Evolutionary conservation across 2,888 invertebrate species (phyloP).

Genomic region (Dyspetes luteomarginatus): DNA sequence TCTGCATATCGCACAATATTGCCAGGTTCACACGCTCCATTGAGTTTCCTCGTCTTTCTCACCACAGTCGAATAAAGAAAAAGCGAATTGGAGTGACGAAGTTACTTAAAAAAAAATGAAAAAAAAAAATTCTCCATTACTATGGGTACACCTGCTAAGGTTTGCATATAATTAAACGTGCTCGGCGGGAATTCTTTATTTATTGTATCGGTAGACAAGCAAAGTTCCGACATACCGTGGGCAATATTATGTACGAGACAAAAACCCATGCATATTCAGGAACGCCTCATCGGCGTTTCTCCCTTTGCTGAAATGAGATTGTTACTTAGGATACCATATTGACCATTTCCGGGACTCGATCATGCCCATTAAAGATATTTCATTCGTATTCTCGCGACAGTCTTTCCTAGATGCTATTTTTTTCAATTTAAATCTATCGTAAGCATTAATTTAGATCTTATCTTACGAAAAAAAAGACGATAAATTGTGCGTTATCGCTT

Average conservation of each 20-base stretch:
- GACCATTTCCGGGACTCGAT: constrained; percentile 41
- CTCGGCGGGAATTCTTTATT: constrained; percentile 48
- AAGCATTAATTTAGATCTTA: neutral
- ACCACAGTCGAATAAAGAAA: constrained; percentile 12
- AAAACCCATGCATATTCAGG: constrained; percentile 39
- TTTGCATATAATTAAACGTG: constrained; percentile 62
- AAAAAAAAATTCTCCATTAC: constrained; percentile 42
- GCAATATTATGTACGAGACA: constrained; percentile 39
- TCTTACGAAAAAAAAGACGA: too few species aligned
- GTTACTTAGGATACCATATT: constrained; percentile 19
- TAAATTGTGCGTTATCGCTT: too few species aligned
- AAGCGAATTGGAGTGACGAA: neutral
- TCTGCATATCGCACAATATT: constrained; percentile 10
- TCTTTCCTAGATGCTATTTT: too few species aligned
- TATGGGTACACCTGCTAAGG: constrained; percentile 61
- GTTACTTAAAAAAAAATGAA: neutral
- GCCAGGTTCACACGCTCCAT: constrained; percentile 60
- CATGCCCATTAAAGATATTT: constrained; percentile 2
- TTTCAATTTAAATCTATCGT: too few species aligned
- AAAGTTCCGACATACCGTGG: constrained; percentile 29
- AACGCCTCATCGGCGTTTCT: constrained; percentile 23
- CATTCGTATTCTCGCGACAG: neutral
- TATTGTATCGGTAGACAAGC: constrained; percentile 18
- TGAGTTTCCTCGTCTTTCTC: constrained; percentile 32
- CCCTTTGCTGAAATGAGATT: constrained; percentile 37